Conservation (phyloP, 2,797 vertebrate genomes). For the Echeneis naucrates region DNA sequence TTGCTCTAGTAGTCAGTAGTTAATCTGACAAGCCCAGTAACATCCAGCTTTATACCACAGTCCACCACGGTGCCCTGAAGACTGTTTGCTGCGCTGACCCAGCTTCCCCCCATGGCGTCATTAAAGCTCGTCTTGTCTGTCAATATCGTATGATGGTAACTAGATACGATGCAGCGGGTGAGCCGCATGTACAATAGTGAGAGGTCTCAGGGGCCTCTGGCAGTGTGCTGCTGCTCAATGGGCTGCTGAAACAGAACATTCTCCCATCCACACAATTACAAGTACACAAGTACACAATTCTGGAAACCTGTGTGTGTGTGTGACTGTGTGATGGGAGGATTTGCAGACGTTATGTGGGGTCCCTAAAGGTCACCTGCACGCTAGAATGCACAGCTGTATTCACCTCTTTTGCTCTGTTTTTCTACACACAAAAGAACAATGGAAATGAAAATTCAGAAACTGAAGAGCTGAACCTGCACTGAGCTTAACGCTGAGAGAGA, state of each 20-base stretch:
- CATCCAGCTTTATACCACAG: slow-evolving; percentile 24
- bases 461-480: slow-evolving; percentile 8
- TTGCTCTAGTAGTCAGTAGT: slow-evolving; percentile 34
- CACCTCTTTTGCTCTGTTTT: slow-evolving; percentile 37
- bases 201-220: slow-evolving; percentile 29
- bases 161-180: background rate
- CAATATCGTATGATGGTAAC: background rate
- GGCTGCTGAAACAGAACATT: slow-evolving; percentile 59
- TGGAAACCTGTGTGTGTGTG: slow-evolving; percentile 49
- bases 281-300: slow-evolving; percentile 36
- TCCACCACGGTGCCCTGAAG: slow-evolving; percentile 4
- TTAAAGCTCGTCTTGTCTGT: slow-evolving; percentile 3
- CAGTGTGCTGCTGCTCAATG: slow-evolving; percentile 32
- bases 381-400: slow-evolving; percentile 35
- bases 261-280: slow-evolving; percentile 24
- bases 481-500: background rate
- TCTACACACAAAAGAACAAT: slow-evolving; percentile 57
- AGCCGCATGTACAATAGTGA: slow-evolving; percentile 15
- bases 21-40: slow-evolving; percentile 40
- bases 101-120: background rate
- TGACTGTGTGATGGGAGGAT: slow-evolving; percentile 25
- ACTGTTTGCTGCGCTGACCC: background rate
- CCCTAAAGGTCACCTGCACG: slow-evolving; percentile 47
- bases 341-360: slow-evolving; percentile 38
- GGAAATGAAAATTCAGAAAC: slow-evolving; percentile 15